Evolutionary conservation across 2,888 invertebrate species (phyloP).

Genomic region (Capitulum mitella): DNA sequence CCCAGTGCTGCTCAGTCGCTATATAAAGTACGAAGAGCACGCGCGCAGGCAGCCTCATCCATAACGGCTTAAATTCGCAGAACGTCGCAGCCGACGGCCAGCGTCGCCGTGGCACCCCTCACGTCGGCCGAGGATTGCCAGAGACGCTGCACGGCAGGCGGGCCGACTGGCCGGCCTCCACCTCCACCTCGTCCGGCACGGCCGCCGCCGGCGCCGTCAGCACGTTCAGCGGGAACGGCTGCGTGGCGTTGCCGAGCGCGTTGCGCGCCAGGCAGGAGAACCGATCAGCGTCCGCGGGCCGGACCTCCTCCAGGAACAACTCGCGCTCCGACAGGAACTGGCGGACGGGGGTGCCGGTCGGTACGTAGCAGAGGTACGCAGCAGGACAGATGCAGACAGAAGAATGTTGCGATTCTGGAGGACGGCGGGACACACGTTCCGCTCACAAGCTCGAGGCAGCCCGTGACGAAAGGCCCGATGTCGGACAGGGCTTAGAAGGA

Average conservation of each 20-base stretch:
- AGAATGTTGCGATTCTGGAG: background rate
- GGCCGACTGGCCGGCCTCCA: background rate
- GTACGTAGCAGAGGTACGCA: too few relatives aligned
- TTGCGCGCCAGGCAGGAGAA: background rate
- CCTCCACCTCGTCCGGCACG: background rate
- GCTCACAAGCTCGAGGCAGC: too few relatives aligned
- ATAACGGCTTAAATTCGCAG: background rate
- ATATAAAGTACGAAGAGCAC: too few relatives aligned
- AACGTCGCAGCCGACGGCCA: background rate
- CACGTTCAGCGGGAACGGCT: slow-evolving; percentile 5
- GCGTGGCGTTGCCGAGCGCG: background rate
- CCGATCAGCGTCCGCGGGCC: background rate
- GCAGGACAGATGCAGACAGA: background rate
- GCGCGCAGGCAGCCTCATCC: too few relatives aligned
- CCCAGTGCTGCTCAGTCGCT: too few relatives aligned
- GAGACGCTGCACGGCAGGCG: background rate
- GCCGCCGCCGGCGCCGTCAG: background rate
- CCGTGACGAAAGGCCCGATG: too few relatives aligned
- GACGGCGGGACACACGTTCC: background rate
- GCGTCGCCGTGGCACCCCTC: background rate
- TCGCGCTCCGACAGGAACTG: background rate
- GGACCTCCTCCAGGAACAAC: background rate
- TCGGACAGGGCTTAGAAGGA: too few relatives aligned
- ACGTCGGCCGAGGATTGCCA: background rate
- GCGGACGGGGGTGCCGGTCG: background rate